Conservation (phyloP, 2,797 vertebrate genomes). For the Moxostoma hubbsi region DNA sequence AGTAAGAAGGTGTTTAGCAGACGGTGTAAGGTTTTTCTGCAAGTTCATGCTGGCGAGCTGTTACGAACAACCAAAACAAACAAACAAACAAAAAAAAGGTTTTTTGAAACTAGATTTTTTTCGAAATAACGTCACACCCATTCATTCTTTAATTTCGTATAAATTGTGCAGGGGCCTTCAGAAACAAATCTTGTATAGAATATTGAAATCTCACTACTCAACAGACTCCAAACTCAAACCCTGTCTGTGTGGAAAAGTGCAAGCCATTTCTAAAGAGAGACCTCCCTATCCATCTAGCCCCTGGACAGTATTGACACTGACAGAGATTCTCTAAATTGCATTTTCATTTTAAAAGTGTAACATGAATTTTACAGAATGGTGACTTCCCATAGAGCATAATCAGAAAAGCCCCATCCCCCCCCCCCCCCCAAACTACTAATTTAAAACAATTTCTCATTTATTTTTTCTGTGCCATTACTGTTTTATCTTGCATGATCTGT, state of each 20-base stretch:
- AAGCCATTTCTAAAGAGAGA: slow-evolving; percentile 23
- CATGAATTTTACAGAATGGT: slow-evolving; percentile 58
- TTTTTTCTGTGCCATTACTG: neutral
- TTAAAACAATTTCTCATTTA: slow-evolving; percentile 18
- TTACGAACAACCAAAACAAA: no score
- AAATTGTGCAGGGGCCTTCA: no score
- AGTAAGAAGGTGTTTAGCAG: no score
- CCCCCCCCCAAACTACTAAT: slow-evolving; percentile 29
- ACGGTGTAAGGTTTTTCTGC: no score
- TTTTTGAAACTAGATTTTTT: no score
- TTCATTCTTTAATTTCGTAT: no score
- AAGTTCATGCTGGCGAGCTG: no score
- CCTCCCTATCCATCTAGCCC: slow-evolving; percentile 37
- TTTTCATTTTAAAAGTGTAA: slow-evolving; percentile 66
- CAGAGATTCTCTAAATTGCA: slow-evolving; percentile 56
- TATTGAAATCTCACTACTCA: slow-evolving; percentile 31
- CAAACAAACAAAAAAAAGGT: no score
- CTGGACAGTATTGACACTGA: slow-evolving; percentile 47
- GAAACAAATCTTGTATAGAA: slow-evolving; percentile 51
- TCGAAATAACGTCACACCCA: no score
- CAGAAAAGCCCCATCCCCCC: slow-evolving; percentile 40
- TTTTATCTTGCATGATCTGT: neutral
- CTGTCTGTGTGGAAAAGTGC: neutral
- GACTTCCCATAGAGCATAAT: slow-evolving; percentile 53
- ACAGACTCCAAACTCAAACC: slow-evolving; percentile 15